phyloP scores from a whole-genome alignment of 2,888 invertebrate species.

The Resseliella maxima region DNA sequence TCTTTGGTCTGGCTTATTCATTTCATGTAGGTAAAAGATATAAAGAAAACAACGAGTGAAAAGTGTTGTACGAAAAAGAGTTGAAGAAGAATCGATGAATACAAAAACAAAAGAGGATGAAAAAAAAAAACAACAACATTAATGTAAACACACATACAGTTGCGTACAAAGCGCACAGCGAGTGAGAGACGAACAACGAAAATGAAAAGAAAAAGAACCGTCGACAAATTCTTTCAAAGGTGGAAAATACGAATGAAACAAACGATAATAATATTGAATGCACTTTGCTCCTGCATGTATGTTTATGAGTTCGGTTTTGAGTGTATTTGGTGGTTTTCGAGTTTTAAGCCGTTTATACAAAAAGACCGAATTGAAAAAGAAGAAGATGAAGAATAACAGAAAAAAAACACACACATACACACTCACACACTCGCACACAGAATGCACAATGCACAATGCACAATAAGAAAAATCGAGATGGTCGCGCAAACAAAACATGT shows the following conservation, averaged over 20 bases:
- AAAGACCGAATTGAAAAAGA: neutral
- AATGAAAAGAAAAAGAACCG: no score
- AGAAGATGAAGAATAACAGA: neutral
- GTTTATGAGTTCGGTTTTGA: neutral
- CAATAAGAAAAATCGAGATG: neutral
- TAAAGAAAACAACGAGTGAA: constrained; percentile 34
- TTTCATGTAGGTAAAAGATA: constrained; percentile 12
- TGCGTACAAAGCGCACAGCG: neutral
- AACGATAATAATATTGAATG: constrained; percentile 20
- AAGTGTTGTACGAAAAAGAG: constrained; percentile 19
- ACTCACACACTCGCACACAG: neutral
- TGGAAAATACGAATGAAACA: constrained; percentile 26
- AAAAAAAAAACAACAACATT: no score
- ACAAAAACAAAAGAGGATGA: neutral
- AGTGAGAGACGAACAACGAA: neutral
- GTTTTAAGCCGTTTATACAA: neutral
- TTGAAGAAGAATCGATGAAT: constrained; percentile 24
- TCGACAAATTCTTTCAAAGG: constrained; percentile 26
- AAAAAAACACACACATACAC: neutral
- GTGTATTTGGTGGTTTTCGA: constrained; percentile 16
- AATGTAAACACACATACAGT: neutral
- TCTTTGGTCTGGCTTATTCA: neutral
- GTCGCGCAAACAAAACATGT: constrained; percentile 23
- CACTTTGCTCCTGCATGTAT: constrained; percentile 36
- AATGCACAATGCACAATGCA: neutral